A percentile compares a stretch with the other conserved stretches of the same genome.
Evolutionary conservation across 1,140 invertebrate species (phyloP).

Genomic region (Galendromus occidentalis): DNA sequence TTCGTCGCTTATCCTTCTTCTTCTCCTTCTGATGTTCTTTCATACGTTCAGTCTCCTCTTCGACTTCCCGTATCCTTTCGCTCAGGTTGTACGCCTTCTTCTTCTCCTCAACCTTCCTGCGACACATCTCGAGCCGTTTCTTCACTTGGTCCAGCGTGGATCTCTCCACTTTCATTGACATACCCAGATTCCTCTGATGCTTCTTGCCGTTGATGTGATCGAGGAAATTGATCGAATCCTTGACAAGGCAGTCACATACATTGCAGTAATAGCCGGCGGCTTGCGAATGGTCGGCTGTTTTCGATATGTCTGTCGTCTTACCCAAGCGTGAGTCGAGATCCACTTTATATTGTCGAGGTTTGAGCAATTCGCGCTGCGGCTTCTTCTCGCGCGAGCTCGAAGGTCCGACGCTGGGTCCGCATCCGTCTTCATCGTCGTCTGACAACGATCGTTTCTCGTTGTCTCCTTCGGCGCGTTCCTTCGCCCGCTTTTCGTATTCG

Average conservation of each 20-base stretch:
- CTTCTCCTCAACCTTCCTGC: conserved; percentile 83
- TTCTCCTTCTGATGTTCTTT: conserved; percentile 79
- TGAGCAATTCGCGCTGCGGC: conserved; percentile 73
- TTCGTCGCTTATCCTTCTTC: conserved; percentile 69
- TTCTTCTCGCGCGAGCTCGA: no score
- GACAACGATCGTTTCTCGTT: no score
- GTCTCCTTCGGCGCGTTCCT: no score
- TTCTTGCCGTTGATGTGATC: no score
- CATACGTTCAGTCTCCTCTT: conserved; percentile 80
- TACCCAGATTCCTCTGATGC: no score
- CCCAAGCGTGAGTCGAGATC: conserved; percentile 92
- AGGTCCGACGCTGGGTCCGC: no score
- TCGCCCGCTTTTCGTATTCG: no score
- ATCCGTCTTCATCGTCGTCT: no score
- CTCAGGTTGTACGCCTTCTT: conserved; percentile 91
- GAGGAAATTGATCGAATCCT: conserved; percentile 97
- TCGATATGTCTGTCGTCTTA: conserved; percentile 92
- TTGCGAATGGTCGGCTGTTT: conserved; percentile 87
- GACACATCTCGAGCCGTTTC: conserved; percentile 74
- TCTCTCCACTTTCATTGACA: no score
- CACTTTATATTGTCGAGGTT: conserved; percentile 76
- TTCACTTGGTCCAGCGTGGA: conserved; percentile 88
- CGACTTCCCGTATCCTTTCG: no score
- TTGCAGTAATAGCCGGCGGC: conserved; percentile 98
- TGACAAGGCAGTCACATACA: conserved; percentile 98